Evolutionary conservation across 2,888 invertebrate species (phyloP).

Genomic region (Eucriotettix oculatus): DNA sequence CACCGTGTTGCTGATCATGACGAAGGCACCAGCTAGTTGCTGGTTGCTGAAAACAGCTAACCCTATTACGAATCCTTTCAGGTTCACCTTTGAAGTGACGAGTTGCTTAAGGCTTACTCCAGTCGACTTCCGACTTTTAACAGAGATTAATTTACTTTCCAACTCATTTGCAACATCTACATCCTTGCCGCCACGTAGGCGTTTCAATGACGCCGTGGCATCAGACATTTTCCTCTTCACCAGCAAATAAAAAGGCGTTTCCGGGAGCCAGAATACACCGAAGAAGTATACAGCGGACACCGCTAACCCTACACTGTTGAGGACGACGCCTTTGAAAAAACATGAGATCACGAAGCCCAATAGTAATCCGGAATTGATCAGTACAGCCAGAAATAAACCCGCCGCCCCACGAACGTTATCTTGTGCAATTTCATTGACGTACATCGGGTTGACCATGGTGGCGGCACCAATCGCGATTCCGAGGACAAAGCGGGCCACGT

Average conservation of each 20-base stretch:
- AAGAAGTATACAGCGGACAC: not conserved
- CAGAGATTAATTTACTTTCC: no score
- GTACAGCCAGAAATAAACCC: not conserved
- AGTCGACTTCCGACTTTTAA: no score
- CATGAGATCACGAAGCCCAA: not conserved
- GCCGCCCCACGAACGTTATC: not conserved
- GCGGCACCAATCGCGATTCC: not conserved
- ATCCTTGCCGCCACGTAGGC: no score
- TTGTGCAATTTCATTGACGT: not conserved
- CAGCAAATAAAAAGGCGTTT: conserved; percentile 41
- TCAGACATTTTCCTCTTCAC: conserved; percentile 36
- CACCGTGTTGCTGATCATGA: not conserved
- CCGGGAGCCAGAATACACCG: conserved; percentile 25
- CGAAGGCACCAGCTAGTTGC: not conserved
- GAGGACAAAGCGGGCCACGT: not conserved
- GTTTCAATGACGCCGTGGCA: conserved; percentile 25
- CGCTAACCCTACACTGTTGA: not conserved
- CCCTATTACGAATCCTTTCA: no score
- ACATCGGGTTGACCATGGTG: not conserved
- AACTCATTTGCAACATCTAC: no score
- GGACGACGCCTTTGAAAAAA: not conserved
- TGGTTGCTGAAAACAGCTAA: not conserved
- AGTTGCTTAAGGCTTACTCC: no score
- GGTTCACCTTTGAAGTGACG: no score
- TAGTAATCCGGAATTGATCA: not conserved